Conservation (phyloP, 2,888 invertebrate genomes). For the Eurois occulta region DNA sequence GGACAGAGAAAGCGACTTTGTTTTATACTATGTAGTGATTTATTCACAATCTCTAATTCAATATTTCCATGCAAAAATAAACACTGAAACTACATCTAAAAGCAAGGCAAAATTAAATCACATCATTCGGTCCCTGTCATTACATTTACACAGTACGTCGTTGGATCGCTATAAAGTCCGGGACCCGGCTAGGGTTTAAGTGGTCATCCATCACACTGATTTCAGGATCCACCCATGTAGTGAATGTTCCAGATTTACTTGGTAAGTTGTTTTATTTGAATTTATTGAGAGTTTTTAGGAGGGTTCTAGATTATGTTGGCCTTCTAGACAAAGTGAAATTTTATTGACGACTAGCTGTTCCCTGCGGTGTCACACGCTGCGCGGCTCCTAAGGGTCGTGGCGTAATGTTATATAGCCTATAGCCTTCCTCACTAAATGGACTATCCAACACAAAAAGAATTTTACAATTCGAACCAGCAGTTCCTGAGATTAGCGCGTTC, state of each 20-base stretch:
- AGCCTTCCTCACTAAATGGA: no score
- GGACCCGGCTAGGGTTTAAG: conserved; percentile 13
- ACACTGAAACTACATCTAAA: neutral
- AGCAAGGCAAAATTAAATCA: conserved; percentile 36
- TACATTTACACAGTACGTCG: conserved; percentile 33
- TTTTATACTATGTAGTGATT: no score
- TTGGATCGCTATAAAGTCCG: conserved; percentile 30
- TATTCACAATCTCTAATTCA: neutral
- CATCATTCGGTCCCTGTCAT: conserved; percentile 11
- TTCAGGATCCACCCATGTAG: conserved; percentile 36
- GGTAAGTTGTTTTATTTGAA: conserved; percentile 23
- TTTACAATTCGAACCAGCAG: no score
- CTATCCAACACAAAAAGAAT: no score
- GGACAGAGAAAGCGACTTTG: no score
- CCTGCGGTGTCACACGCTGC: no score
- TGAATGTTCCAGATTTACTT: conserved; percentile 42
- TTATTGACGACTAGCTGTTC: no score
- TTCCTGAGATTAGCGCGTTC: no score
- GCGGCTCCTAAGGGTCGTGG: no score
- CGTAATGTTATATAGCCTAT: no score
- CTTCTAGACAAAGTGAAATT: neutral
- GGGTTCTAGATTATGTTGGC: neutral
- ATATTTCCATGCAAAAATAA: neutral
- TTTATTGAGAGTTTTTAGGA: conserved; percentile 26
- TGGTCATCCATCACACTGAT: conserved; percentile 54